phyloP scores from a whole-genome alignment of 2,888 invertebrate species.

The Alloplasta piceator region DNA sequence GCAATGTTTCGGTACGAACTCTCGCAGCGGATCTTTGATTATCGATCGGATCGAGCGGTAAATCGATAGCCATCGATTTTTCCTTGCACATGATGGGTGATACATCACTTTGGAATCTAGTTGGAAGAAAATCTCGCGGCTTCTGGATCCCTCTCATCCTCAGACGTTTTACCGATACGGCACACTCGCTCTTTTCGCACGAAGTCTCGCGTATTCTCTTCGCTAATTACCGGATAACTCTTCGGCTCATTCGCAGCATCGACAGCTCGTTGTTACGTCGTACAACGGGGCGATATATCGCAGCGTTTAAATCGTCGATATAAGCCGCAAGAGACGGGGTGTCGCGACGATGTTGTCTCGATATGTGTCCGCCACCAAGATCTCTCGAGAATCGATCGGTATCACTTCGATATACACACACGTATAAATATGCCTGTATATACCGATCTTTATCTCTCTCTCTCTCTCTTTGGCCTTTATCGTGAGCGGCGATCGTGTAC shows the following conservation, averaged over 20 bases:
- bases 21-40: constrained; percentile 33
- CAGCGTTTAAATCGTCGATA: constrained; percentile 47
- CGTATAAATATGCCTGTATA: constrained; percentile 14
- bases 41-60: constrained; percentile 6
- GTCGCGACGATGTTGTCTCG: constrained; percentile 65
- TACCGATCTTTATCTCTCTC: constrained; percentile 53
- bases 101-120: neutral
- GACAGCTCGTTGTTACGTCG: constrained; percentile 61
- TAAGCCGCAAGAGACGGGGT: constrained; percentile 62
- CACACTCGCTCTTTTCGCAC: constrained; percentile 69
- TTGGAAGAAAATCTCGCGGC: neutral
- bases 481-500: constrained; percentile 61
- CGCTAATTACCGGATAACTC: constrained; percentile 78
- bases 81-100: constrained; percentile 14
- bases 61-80: constrained; percentile 15
- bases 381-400: constrained; percentile 66
- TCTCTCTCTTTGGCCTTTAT: constrained; percentile 63
- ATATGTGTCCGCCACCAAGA: constrained; percentile 59
- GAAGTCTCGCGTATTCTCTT: constrained; percentile 65
- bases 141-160: neutral
- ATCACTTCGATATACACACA: constrained; percentile 62
- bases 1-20: constrained; percentile 20
- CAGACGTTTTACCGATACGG: constrained; percentile 60
- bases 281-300: constrained; percentile 65
- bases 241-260: constrained; percentile 10